phyloP scores from a whole-genome alignment of 2,797 vertebrate species.

The Pampus argenteus region DNA sequence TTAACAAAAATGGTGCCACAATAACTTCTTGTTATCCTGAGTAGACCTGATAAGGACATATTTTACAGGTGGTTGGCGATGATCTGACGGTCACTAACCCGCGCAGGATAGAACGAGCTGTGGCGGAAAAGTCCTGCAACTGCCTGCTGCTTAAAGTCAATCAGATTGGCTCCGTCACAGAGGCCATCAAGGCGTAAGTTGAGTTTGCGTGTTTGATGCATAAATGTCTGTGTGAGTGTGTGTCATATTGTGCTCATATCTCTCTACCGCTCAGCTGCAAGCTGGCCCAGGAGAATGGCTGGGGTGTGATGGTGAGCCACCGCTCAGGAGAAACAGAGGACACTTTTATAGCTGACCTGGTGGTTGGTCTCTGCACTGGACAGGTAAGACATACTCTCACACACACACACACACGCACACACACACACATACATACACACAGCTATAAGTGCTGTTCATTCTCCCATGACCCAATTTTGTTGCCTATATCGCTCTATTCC shows the following conservation, averaged over 20 bases:
- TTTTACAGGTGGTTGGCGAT: conserved; percentile 91
- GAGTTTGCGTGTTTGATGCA: conserved; percentile 1
- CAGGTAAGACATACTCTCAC: conserved; percentile 83
- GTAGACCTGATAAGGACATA: neutral
- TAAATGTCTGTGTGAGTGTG: neutral
- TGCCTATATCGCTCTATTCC: neutral
- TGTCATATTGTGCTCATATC: neutral
- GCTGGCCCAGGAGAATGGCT: conserved; percentile 94
- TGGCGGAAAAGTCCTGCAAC: conserved; percentile 94
- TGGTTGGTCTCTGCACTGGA: conserved; percentile 94
- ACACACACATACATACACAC: neutral
- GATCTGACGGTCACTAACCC: conserved; percentile 95
- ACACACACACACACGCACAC: neutral
- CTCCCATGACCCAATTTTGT: neutral
- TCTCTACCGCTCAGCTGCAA: conserved; percentile 86
- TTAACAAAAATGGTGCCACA: neutral
- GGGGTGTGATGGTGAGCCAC: conserved; percentile 97
- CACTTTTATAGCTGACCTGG: conserved; percentile 95
- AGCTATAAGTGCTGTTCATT: neutral
- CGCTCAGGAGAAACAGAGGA: conserved; percentile 95
- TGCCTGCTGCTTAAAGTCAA: conserved; percentile 96
- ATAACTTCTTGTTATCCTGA: neutral
- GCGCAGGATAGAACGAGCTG: conserved; percentile 90
- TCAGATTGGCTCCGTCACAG: conserved; percentile 94
- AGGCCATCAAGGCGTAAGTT: conserved; percentile 94